phyloP scores from a whole-genome alignment of 2,888 invertebrate species.

The Cerastis rubricosa region DNA sequence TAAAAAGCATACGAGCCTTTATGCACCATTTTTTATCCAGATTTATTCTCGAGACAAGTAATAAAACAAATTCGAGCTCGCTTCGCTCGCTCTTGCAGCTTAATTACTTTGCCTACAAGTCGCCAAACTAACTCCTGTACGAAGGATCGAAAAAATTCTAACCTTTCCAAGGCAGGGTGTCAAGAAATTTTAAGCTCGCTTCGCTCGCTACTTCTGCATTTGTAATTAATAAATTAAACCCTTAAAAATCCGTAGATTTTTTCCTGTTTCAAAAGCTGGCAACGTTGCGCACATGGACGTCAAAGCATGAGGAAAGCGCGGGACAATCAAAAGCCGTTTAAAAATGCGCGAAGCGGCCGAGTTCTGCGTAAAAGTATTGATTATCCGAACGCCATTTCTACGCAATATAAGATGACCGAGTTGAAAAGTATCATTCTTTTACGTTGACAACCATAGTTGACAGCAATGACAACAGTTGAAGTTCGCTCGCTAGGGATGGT shows the following conservation, averaged over 20 bases:
- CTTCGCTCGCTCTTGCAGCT: not conserved
- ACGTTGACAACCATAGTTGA: not conserved
- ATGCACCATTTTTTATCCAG: too few relatives aligned
- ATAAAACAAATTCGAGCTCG: too few relatives aligned
- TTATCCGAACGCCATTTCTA: slow-evolving; percentile 69
- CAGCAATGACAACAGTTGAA: not conserved
- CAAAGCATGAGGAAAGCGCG: slow-evolving; percentile 10
- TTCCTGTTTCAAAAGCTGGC: not conserved
- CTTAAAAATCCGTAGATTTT: not conserved
- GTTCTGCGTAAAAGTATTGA: slow-evolving; percentile 67
- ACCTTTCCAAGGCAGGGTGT: not conserved
- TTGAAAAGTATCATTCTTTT: slow-evolving; percentile 11
- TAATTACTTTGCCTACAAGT: not conserved
- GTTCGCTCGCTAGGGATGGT: not conserved
- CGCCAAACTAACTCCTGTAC: not conserved
- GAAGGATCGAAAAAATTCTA: not conserved
- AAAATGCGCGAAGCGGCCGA: slow-evolving; percentile 19
- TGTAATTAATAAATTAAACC: not conserved
- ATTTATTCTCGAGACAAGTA: too few relatives aligned
- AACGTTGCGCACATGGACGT: too few relatives aligned
- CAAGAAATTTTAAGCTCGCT: not conserved
- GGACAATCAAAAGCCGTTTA: not conserved
- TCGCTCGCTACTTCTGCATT: not conserved
- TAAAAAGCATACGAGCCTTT: too few relatives aligned
- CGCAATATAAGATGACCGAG: slow-evolving; percentile 65